Evolutionary conservation across 2,797 vertebrate species (phyloP), one percentile per base, ranked within the genome.

Genomic region (Miichthys miiuy): DNA sequence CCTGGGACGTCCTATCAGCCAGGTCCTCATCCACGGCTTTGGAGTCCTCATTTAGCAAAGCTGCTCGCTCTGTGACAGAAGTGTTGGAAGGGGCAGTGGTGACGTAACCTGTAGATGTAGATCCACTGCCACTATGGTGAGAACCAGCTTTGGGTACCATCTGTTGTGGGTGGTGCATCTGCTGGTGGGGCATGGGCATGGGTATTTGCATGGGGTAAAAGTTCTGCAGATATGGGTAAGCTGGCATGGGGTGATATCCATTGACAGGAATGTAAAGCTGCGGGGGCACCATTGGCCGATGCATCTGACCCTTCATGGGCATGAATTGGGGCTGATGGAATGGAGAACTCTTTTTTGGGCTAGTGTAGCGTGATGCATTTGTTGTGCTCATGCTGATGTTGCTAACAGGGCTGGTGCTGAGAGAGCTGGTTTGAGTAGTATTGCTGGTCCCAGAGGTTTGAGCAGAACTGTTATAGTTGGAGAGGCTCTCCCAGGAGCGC

Each of bases 261-360:
- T 99, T 99, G 72, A 99, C 97, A 0, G 98, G 98, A 88, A 99
- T 98, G 92, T 98, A 99, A 63, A 99, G 96, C 89, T 98, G 98
- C 1, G 96, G 97, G 0, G 97, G 94, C 11, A 97, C 97, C 95
- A 99, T 95, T 0, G 96, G 96, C 64, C 97, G 94, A 20, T 92
- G 93, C 87, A 98, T 96, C 84, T 96, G 98, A 86, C 97, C 96
- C 92, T 99, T 98, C 94, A 98, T 95, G 65, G 96, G 92, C 87
- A 99, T 92, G 90, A 98, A 98, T 84, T 97, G 97, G 0, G 97
- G 95, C 79, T 97, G 98, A 13, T 96, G 96, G 86, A 97, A 98
- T 3, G 96, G 94, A 13, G 96, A 95, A 65, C 95, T 88, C 94
- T 99, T 99, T 89, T 98, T 99, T 47, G 97, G 96, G 74, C 94